Base-by-base conservation (phyloP, 1,140 invertebrate species). In the Phenacoccus solenopsis region DNA sequence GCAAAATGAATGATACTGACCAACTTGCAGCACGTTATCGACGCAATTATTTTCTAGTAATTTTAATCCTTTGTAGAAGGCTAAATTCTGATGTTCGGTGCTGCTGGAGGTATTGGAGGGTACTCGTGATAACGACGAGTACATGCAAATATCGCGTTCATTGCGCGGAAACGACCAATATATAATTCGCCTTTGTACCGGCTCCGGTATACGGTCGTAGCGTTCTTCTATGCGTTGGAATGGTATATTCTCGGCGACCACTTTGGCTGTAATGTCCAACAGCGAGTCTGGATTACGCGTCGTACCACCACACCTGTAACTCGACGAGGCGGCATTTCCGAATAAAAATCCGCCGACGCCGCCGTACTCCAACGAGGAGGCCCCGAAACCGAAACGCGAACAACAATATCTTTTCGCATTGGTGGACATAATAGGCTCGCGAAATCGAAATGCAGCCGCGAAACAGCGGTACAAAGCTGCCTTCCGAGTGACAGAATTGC, bases 101-200 rank as follows among this genome's bases (percentile, higher is more conserved):
- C 76, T 75, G 22, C 72, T 67, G 49, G 74, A 72, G 72, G 72
- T 77, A 67, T 75, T 75, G 56, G 77, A 74, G 20, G 75, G 73
- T 67, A 78, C 77, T 75, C 84, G 82, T 77, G 88, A 85, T 78
- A 91, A 84, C 73, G 89, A 91, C 70, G 89, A 91, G 80, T 93
- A 93, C 89, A 93, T 92, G 78, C 88, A 90, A 78, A 93, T 92
- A 81, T 92, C 90, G 75, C 86, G 81, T 79, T 93, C 90, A 79
- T 91, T 88, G 74, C 90, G 80, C 72, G 90, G 91, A 79, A 93
- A 93, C 69, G 90, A 91, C 89, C 90, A 92, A 82, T 86, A 93
- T 76, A 93, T 90, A 77, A 93, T 89, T 77, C 89, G 83, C 71
- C 88, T 84, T 79, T 93, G 91, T 75, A 93, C 90, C 71, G 90